Evolutionary conservation across 2,888 invertebrate species (phyloP).

Genomic region (Formica aserva): DNA sequence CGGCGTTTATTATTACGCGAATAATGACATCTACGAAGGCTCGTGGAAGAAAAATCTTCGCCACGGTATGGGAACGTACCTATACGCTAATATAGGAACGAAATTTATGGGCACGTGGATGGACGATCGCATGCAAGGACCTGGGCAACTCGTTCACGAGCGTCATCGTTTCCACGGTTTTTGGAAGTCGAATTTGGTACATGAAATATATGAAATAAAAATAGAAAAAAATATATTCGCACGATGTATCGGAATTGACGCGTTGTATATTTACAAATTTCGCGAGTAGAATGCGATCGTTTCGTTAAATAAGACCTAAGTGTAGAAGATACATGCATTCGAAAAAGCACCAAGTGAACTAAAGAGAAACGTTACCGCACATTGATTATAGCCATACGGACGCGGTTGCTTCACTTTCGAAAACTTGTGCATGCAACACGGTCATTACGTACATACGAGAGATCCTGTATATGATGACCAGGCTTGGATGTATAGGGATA

Average conservation of each 20-base stretch:
- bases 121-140: slow-evolving; percentile 91
- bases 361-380: neutral
- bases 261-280: neutral
- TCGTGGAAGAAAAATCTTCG: slow-evolving; percentile 91
- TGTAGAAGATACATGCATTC: neutral
- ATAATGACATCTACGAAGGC: slow-evolving; percentile 93
- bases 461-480: slow-evolving; percentile 87
- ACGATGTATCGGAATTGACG: neutral
- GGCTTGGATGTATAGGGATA: slow-evolving; percentile 84
- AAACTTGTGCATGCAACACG: slow-evolving; percentile 92
- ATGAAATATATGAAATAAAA: neutral
- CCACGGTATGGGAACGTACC: slow-evolving; percentile 93
- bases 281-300: neutral
- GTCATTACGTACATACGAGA: slow-evolving; percentile 89
- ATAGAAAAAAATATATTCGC: neutral
- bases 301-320: neutral
- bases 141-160: slow-evolving; percentile 91
- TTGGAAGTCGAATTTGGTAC: slow-evolving; percentile 87
- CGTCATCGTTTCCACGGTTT: slow-evolving; percentile 90
- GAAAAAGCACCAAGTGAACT: neutral
- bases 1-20: slow-evolving; percentile 91
- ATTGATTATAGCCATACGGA: slow-evolving; percentile 88
- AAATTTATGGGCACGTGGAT: slow-evolving; percentile 92
- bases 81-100: slow-evolving; percentile 88
- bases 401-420: slow-evolving; percentile 92